Base-by-base conservation (phyloP, 2,797 vertebrate genomes). In the Tarsius wallacei region DNA sequence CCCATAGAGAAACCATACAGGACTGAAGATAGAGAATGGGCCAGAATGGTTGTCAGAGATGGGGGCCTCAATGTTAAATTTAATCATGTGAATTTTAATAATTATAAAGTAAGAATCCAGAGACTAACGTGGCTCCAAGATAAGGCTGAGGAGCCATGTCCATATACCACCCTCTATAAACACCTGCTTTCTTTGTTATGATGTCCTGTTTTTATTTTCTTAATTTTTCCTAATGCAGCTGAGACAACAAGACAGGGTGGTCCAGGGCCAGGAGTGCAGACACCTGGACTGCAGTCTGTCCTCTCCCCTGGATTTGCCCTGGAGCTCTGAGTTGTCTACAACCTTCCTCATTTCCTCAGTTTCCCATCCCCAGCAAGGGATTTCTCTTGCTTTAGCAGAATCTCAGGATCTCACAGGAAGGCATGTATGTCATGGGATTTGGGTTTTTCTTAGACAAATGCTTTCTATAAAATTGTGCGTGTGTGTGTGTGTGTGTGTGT, bases 201-300 rank as follows among this genome's bases (percentile, higher is more conserved):
- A 86, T 36, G 70, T 96, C 88, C 90, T 96, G 68, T 84, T 96
- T 87, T 97, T 97, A 47, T 96, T 97, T 93, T 93, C 64, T 90
- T 84, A 68, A 92, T 91, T 93, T 88, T 96, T 76, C 77, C 74
- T 3, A 4, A 89, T 89, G 85, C 98, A 98, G 98, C 98, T 98
- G 97, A 98, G 97, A 97, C 82, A 98, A 98, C 97, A 98, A 97
- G 97, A 82, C 98, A 97, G 97, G 98, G 98, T 98, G 98, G 98
- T 98, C 98, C 74, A 80, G 90, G 49, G 26, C 49, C 68, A 85
- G 97, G 77, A 76, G 93, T 83, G 68, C 78, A 96, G 87, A 94
- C 97, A 98, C 96, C 96, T 97, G 97, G 83, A 90, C 93, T 77
- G 86, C 89, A 55, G 76, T 93, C 76, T 80, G 93, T 90, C 68